phyloP scores from a whole-genome alignment of 2,797 vertebrate species.

The Prunella strophiata region DNA sequence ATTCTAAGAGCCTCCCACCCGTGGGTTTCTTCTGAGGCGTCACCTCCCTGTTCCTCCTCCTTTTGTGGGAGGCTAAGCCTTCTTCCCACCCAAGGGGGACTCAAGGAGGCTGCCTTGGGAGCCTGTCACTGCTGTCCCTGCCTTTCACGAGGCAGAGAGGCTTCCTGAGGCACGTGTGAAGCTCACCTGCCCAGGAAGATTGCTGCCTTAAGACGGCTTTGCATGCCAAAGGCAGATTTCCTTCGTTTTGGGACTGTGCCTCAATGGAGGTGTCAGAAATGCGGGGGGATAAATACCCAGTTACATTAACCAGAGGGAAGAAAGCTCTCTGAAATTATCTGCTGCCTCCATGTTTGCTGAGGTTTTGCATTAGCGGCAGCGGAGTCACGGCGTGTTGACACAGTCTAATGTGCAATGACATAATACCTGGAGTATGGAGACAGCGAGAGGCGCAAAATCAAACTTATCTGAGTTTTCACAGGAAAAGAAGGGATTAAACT shows the following conservation, averaged over 20 bases:
- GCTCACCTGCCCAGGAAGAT: constrained; percentile 52
- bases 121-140: not conserved
- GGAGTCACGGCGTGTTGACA: constrained; percentile 63
- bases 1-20: not conserved
- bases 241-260: constrained; percentile 53
- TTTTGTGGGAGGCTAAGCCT: constrained; percentile 2
- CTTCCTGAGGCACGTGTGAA: not conserved
- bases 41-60: not conserved
- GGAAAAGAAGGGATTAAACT: constrained; percentile 68
- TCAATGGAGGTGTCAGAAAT: constrained; percentile 60
- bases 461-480: constrained; percentile 69
- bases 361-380: constrained; percentile 65
- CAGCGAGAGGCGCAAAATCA: constrained; percentile 55
- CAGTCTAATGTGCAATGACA: constrained; percentile 62
- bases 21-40: not conserved
- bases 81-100: not conserved
- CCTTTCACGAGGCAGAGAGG: not conserved
- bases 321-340: constrained; percentile 51
- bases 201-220: constrained; percentile 56
- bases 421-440: constrained; percentile 64
- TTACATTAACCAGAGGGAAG: constrained; percentile 53
- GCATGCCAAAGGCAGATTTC: constrained; percentile 59
- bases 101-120: constrained; percentile 23
- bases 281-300: constrained; percentile 58
- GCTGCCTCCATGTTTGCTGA: constrained; percentile 55